Evolutionary conservation across 2,797 vertebrate genomes (phyloP), one percentile per base, ranked within the genome.

Genomic region (Nasua narica): DNA sequence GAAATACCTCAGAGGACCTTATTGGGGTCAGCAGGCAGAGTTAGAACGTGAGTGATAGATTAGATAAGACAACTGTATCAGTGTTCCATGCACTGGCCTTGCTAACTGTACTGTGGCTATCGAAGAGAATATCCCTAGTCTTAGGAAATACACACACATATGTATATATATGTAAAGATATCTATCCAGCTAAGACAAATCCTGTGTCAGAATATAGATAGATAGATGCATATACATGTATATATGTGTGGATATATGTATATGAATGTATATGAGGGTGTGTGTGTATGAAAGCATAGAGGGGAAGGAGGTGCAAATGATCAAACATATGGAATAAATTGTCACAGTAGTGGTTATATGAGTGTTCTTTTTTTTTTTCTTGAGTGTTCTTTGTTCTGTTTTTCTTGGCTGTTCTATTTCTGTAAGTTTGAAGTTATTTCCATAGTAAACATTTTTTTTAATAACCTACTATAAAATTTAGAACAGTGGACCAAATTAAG

Each of bases 401-500:
- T 88, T 65, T 65, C 67, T 70, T 70, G 87, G 15, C 72, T 92
- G 13, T 91, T 79, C 60, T 89, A 1, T 84, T 87, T 88, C 70
- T 35, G 0, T 72, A 94, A 52, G 14, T 74, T 90, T 58, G 21
- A 96, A 69, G 77, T 91, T 93, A 72, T 65, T 95, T 90, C 82
- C 37, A 70, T 82, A 77, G 46, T 79, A 72, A 81, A 91, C 60
- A 2, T 25, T 65, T 90, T 67, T 70, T 18, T 16, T 32, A 79
- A 56, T 62, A 32, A 88, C 29, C 72, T 83, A 7, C 72, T 83
- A 10, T 95, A 46, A 96, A 90, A 70, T 90, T 89, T 89, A 70
- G 27, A 96, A 40, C 40, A 92, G 35, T 90, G 37, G 32, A 74
- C 46, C 40, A 82, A 74, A 72, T 85, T 62, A 67, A 97, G 96